phyloP scores from a whole-genome alignment of 2,113 vertebrate genomes.

The Gavialis gangeticus region DNA sequence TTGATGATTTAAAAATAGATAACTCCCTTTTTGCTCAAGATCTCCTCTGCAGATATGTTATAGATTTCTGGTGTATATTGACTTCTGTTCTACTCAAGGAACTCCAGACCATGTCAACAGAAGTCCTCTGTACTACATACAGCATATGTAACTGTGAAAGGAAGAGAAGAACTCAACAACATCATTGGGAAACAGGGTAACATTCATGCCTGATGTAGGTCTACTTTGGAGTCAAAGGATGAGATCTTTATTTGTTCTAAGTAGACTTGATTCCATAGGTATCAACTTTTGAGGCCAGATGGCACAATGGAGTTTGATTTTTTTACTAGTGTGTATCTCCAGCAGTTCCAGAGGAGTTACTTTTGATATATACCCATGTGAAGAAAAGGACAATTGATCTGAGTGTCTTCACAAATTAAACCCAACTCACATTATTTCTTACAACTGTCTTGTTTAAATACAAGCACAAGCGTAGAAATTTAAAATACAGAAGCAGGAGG shows the following conservation, averaged over 20 bases:
- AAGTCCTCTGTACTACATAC: conserved; percentile 43
- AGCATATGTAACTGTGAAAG: conserved; percentile 55
- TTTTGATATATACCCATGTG: background rate
- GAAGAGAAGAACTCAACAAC: conserved; percentile 59
- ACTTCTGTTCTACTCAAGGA: conserved; percentile 63
- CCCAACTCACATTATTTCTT: conserved; percentile 3
- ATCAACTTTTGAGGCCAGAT: background rate
- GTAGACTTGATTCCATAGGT: background rate
- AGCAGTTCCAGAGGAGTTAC: background rate
- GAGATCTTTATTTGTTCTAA: conserved; percentile 32
- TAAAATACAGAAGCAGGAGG: conserved; percentile 65
- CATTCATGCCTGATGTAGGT: conserved; percentile 42
- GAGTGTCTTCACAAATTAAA: conserved; percentile 41
- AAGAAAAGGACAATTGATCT: conserved; percentile 22
- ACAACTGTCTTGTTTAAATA: conserved; percentile 21
- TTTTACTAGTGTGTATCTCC: background rate
- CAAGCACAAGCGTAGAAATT: conserved; percentile 58
- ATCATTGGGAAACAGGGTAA: conserved; percentile 55
- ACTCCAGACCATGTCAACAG: conserved; percentile 58
- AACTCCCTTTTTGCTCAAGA: conserved; percentile 76
- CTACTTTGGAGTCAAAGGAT: conserved; percentile 2
- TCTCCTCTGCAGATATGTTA: conserved; percentile 67
- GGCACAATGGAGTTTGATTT: conserved; percentile 1
- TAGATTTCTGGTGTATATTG: conserved; percentile 42
- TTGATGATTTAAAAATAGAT: conserved; percentile 75